Base-by-base conservation (phyloP, 1,140 invertebrate genomes). In the Aphelinus atriplicis region DNA sequence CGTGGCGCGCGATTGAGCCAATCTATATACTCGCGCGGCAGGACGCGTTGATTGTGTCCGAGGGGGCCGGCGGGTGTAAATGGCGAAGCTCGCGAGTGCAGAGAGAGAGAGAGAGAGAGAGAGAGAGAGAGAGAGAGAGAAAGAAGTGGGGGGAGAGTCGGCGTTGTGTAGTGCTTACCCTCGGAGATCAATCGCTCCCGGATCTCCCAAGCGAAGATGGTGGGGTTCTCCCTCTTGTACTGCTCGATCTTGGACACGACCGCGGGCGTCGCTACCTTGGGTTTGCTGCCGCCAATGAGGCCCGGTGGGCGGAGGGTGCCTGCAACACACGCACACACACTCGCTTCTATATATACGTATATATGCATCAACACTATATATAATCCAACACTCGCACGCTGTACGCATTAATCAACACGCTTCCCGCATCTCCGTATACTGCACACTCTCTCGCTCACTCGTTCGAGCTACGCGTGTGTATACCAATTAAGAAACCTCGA, bases 201-300 rank as follows among this genome's bases (percentile, higher is more conserved):
- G 79, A 98, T 97, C 91, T 97, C 96, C 96, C 96, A 97, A 45
- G 98, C 98, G 90, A 98, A 98, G 87, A 99, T 97, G 71, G 96
- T 98, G n/a, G 96, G 96, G 88, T 98, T 97, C 88, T 98, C 96
- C 76, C 96, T 89, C 90, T 98, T 98, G 90, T 98, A 98, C 86
- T 97, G 95, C 88, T 97, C 96, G 83, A 97, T 98, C 90, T 97
- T 98, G 75, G 95, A 94, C 53, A 98, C 96, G 58, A 98, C 96
- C 3, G 95, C 95, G 7, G 96, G 96, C 46, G 98, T 99, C 75
- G 98, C 97, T 70, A 99, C 98, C 89, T 99, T 97, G 26, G 98
- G 98, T 89, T 99, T 99, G 87, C 96, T 98, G 66, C 98, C 98
- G 71, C 98, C 98, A 82, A 99, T 99, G 81, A 98, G 92, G 65